A percentile compares a stretch with the other conserved stretches of the same genome.
Conservation (phyloP, 2,888 invertebrate genomes). For the Synergus itoensis region DNA sequence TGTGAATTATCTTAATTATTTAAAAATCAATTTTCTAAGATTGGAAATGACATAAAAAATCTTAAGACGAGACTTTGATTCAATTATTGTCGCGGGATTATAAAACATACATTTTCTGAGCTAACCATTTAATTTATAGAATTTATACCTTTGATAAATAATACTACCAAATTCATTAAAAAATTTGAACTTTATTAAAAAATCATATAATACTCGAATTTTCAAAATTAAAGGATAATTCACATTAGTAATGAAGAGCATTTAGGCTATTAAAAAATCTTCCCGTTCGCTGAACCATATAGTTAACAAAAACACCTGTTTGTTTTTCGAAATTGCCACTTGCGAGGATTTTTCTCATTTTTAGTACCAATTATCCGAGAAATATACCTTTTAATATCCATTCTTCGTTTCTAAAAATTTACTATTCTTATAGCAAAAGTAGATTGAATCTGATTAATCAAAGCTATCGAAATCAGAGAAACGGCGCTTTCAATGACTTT, state of each 20-base stretch:
- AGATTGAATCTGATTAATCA: neutral
- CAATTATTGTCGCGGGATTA: neutral
- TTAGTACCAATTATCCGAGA: constrained; percentile 18
- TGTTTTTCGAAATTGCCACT: constrained; percentile 5
- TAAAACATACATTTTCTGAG: neutral
- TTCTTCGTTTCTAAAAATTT: neutral
- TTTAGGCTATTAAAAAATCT: neutral
- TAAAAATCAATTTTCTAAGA: neutral
- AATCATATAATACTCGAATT: neutral
- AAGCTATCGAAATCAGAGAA: neutral
- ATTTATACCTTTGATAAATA: too few relatives aligned
- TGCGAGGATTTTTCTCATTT: neutral
- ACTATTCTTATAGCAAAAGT: neutral
- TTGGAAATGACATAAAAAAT: neutral
- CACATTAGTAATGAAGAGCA: neutral
- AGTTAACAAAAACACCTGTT: constrained; percentile 10
- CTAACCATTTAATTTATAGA: neutral
- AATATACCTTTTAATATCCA: neutral
- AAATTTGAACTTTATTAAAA: neutral
- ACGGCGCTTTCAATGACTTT: neutral
- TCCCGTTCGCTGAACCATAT: neutral
- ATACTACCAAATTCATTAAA: neutral
- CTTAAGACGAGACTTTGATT: neutral
- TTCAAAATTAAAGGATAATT: neutral
- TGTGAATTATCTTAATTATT: neutral